phyloP scores from a whole-genome alignment of 2,888 invertebrate genomes.

The Cinara cedri region DNA sequence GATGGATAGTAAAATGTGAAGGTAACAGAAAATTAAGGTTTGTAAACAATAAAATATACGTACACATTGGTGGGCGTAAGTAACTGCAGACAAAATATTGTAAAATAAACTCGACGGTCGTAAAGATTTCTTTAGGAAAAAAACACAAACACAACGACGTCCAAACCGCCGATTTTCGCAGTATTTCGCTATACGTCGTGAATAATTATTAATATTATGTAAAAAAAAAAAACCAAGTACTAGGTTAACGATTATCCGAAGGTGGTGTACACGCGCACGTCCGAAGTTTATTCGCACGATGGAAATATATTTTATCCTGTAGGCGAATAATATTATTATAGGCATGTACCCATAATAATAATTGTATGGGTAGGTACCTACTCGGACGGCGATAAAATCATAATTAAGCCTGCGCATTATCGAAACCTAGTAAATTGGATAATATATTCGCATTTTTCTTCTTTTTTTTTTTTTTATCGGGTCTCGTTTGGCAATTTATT shows the following conservation, averaged over 20 bases:
- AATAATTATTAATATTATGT: not conserved
- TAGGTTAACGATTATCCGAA: slow-evolving; percentile 14
- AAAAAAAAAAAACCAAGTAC: not conserved
- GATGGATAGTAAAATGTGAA: slow-evolving; percentile 1
- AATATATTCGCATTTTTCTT: not conserved
- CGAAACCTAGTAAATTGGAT: not conserved
- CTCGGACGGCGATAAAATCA: not conserved
- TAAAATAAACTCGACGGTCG: not conserved
- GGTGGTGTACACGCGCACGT: not conserved
- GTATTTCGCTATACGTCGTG: not conserved
- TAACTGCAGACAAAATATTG: not conserved
- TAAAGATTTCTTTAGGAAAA: not conserved
- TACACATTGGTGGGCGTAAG: not conserved
- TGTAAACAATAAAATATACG: not conserved
- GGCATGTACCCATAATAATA: not conserved
- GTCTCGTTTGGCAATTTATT: not conserved
- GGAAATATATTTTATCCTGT: not conserved
- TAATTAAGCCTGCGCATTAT: not conserved
- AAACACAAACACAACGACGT: not conserved
- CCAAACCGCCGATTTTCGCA: not conserved
- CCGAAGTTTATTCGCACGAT: not conserved
- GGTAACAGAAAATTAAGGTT: not conserved
- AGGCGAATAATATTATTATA: not conserved
- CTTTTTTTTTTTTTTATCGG: too few relatives aligned
- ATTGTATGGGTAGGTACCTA: too few relatives aligned